These are phyloP conservation scores for zebrafish (Danio rerio) DNA, from an alignment of 2,113 vertebrate genomes.

Conservation along the genomic window GRCz12tu NC_133190.1:27619501-27620000, in stretches of 20 bases:
- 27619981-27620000: constrained; percentile 59
- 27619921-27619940: constrained; percentile 57
- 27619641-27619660: constrained; percentile 53
- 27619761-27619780: constrained; percentile 69
- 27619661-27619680: constrained; percentile 57
- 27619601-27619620: constrained; percentile 50
- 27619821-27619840: constrained; percentile 56
- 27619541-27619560: neutral
- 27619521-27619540: constrained; percentile 32
- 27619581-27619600: constrained; percentile 52
- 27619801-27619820: constrained; percentile 66
- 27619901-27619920: constrained; percentile 60
- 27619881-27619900: constrained; percentile 53
- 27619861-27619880: constrained; percentile 56
- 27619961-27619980: constrained; percentile 68
- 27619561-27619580: constrained; percentile 31
- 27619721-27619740: constrained; percentile 55
- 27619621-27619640: constrained; percentile 39
- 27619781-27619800: constrained; percentile 65
- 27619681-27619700: constrained; percentile 53
- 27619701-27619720: constrained; percentile 46
- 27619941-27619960: constrained; percentile 42
- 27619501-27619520: constrained; percentile 19
- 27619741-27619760: constrained; percentile 54
- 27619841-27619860: constrained; percentile 7